Base-by-base conservation (phyloP, 2,113 vertebrate genomes). In the Centropus bengalensis region DNA sequence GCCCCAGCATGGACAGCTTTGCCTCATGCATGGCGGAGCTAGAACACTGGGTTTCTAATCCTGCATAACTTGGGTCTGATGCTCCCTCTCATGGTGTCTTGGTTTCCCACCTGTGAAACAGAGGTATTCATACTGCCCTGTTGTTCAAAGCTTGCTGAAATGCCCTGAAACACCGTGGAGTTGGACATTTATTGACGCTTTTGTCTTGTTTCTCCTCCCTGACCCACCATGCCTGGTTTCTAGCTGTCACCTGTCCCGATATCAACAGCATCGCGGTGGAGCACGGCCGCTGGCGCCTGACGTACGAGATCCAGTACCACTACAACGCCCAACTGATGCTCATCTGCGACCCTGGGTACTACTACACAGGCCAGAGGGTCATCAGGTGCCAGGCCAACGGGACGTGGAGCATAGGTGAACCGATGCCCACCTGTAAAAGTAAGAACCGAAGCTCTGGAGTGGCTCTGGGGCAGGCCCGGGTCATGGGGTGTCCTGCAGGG, bases 271-370 rank as follows among this genome's bases (percentile, higher is more conserved):
- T 99, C 5, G 96, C 98, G 1, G 99, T 99, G 44, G 98, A 99
- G 26, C 98, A 99, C 5, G 99, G 99, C 36, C 98, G 99, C 49
- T 99, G 99, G 99, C 98, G 99, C 84, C 98, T 99, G 54, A 99
- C 99, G 96, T 99, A 98, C 36, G 99, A 99, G 92, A 98, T 98
- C 23, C 99, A 99, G 88, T 99, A 99, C 97, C 99, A 99, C 95
- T 99, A 99, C 89, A 99, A 98, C 5, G 98, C 99, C 62, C 98
- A 99, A 88, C 98, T 99, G 76, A 99, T 99, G 99, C 98, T 99
- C 95, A 98, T 98, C 96, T 99, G 99, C 28, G 99, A 99, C 97
- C 99, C 99, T 0, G 99, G 99, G 10, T 99, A 99, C 97, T 99
- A 99, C 98, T 99, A 99, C 97, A 98, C 98, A 0, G 99, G 99